These are phyloP conservation scores for Atrina japonica DNA, from an alignment of 2,888 invertebrate species.

Conservation along the genomic window DNA sequence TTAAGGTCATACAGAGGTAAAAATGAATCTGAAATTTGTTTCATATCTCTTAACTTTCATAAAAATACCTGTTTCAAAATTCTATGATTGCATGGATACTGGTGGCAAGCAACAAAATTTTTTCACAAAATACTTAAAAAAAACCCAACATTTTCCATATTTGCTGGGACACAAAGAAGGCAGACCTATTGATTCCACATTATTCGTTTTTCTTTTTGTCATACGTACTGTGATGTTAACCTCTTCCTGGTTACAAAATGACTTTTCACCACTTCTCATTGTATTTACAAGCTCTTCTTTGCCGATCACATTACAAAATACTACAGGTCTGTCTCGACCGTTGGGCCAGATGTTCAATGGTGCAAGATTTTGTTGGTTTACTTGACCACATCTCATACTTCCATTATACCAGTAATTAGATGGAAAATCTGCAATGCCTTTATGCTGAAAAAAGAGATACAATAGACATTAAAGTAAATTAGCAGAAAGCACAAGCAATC, in stretches of 20 bases:
- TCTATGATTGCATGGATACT: too few relatives aligned
- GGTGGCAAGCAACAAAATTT: too few relatives aligned
- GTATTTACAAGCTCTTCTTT: conserved; percentile 47
- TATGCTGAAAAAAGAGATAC: conserved; percentile 16
- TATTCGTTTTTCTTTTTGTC: neutral
- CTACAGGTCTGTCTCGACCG: conserved; percentile 53
- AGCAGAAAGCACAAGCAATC: too few relatives aligned
- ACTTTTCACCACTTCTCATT: conserved; percentile 41
- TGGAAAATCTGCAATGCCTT: conserved; percentile 89
- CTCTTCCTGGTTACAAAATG: conserved; percentile 56
- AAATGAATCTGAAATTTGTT: too few relatives aligned
- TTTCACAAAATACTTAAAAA: neutral
- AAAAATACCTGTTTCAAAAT: too few relatives aligned
- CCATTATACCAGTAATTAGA: conserved; percentile 86
- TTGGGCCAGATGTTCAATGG: conserved; percentile 62
- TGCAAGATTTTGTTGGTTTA: conserved; percentile 57
- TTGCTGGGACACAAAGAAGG: neutral
- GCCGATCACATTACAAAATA: conserved; percentile 65
- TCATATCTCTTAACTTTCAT: too few relatives aligned
- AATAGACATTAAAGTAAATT: too few relatives aligned
- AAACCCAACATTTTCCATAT: too few relatives aligned
- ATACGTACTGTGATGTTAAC: conserved; percentile 61
- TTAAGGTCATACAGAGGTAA: too few relatives aligned
- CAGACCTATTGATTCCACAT: neutral
- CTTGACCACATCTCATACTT: conserved; percentile 53